Evolutionary conservation across 2,113 vertebrate genomes (phyloP), one percentile per base, ranked within the genome.

Genomic region (Psophia crepitans): DNA sequence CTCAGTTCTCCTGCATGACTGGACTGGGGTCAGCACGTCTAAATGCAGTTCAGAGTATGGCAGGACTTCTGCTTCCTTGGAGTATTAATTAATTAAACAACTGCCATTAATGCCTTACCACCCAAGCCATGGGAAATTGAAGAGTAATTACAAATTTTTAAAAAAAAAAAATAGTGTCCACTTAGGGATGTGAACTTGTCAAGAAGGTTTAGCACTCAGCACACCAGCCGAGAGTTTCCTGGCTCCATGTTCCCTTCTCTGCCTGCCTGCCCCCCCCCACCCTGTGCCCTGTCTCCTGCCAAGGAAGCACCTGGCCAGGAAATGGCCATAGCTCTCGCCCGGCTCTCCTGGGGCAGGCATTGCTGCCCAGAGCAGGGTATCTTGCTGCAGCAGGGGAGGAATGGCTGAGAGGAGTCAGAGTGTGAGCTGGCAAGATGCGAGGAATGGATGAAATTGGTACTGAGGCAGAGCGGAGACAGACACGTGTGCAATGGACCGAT

Each of bases 71-170:
- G 32, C 44, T 61, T 89, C 94, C 74, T 82, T 89, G 69, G 48
- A 79, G 89, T 53, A 71, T 85, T 87, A 75, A 85, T 87, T 95
- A 89, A 89, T 96, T 95, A 94, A 95, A 73, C 43, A 77, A 43
- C 65, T 89, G 74, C 44, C 57, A 60, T 73, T 93, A 84, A 48
- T 46, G 54, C n/a, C n/a, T 60, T 91, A 27, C 44, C 39, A 35
- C 53, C 60, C 35, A 65, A 85, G 61, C 66, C 51, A 32, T 4
- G 33, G 48, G 88, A 68, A 88, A 90, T 76, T 60, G 18, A 73
- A 49, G 41, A 80, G 48, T 71, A 90, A 94, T 92, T 83, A 35
- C 75, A 66, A 76, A 57, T n/a, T n/a, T n/a, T n/a, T n/a, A 43
- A 85, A 48, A 46, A n/a, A 20, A 53, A 43, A 53, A 26, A 39